These are phyloP conservation scores for Eupsilia transversa DNA, from an alignment of 2,888 invertebrate genomes.

Conservation along the genomic window DNA sequence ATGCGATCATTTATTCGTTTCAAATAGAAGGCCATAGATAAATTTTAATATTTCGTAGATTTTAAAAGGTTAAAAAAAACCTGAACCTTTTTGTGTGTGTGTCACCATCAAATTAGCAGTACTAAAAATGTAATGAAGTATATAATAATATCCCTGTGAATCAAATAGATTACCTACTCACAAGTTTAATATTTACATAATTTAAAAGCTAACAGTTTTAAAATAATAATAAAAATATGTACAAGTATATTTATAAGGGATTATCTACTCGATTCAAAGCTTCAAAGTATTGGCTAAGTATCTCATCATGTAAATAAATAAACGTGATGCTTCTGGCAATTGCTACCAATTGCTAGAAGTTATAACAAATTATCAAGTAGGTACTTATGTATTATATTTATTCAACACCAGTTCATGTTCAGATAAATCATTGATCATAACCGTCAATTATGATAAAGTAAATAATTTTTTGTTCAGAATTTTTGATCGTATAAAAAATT, in stretches of 20 bases:
- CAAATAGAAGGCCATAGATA: neutral
- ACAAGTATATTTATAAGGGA: too few relatives aligned
- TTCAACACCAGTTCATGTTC: slow-evolving; percentile 24
- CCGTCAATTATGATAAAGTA: slow-evolving; percentile 29
- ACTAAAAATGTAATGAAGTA: neutral
- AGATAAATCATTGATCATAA: slow-evolving; percentile 42
- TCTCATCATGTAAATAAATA: neutral
- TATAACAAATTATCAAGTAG: slow-evolving; percentile 35
- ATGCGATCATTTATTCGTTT: slow-evolving; percentile 27
- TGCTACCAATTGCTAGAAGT: slow-evolving; percentile 19
- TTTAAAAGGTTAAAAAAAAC: neutral
- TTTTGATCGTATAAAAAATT: slow-evolving; percentile 31
- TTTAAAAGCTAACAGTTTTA: too few relatives aligned
- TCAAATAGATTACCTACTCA: too few relatives aligned
- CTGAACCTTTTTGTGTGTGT: too few relatives aligned
- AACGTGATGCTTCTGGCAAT: too few relatives aligned
- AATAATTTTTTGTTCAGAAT: slow-evolving; percentile 26
- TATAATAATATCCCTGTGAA: too few relatives aligned
- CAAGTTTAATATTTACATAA: too few relatives aligned
- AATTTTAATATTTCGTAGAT: neutral
- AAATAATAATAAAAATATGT: too few relatives aligned
- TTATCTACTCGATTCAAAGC: neutral
- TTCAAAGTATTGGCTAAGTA: neutral
- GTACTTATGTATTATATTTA: slow-evolving; percentile 34
- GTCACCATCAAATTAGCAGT: neutral